phyloP scores from a whole-genome alignment of 1,140 invertebrate species.

The Ditylenchus dipsaci region DNA sequence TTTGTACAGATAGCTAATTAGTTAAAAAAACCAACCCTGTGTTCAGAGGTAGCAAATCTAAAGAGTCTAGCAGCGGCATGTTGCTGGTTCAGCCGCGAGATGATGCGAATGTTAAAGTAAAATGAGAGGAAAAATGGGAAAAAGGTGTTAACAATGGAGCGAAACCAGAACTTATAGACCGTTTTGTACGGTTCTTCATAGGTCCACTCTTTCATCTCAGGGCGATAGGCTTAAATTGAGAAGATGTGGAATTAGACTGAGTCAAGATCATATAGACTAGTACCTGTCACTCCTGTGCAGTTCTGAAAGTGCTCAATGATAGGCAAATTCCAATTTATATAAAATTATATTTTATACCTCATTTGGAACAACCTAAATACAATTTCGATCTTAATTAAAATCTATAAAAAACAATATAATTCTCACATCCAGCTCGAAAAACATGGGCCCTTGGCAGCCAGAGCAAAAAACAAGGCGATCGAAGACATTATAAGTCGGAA shows the following conservation, averaged over 20 bases:
- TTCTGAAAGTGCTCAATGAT: slow-evolving; percentile 14
- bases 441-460: slow-evolving; percentile 49
- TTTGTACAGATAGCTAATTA: neutral
- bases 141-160: slow-evolving; percentile 47
- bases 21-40: slow-evolving; percentile 39
- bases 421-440: slow-evolving; percentile 46
- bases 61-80: slow-evolving; percentile 49
- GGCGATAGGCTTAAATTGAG: neutral
- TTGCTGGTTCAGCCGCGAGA: slow-evolving; percentile 44
- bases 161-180: slow-evolving; percentile 47
- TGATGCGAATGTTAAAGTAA: slow-evolving; percentile 48
- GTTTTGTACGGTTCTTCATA: slow-evolving; percentile 47
- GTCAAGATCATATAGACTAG: too few species aligned
- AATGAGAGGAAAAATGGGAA: slow-evolving; percentile 49
- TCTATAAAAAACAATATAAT: neutral
- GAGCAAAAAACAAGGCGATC: slow-evolving; percentile 38
- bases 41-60: slow-evolving; percentile 52
- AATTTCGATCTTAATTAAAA: neutral
- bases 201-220: slow-evolving; percentile 35
- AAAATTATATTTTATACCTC: neutral
- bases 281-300: slow-evolving; percentile 50
- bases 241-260: too few species aligned
- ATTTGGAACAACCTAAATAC: slow-evolving; percentile 46
- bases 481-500: slow-evolving; percentile 33
- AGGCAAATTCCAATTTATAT: too few species aligned